A percentile compares a stretch with the other conserved stretches of the same genome.
phyloP scores from a whole-genome alignment of 1,140 invertebrate species.

The Drosophila kohkoa region DNA sequence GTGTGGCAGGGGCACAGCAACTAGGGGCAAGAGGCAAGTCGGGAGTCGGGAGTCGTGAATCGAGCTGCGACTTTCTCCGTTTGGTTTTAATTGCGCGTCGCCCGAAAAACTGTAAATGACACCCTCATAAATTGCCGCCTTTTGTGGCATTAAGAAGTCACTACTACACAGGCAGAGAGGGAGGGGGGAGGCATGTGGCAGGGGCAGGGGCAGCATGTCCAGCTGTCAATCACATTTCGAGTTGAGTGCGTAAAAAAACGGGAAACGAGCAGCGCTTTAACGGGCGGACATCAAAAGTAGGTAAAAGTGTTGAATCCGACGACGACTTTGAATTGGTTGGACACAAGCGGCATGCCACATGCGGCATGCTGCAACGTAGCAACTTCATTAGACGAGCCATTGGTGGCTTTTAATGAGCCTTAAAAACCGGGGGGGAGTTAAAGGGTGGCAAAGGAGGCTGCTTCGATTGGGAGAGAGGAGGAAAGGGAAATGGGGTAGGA shows the following conservation, averaged over 20 bases:
- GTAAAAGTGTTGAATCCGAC: background rate
- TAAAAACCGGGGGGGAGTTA: no score
- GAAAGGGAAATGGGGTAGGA: no score
- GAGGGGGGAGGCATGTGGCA: background rate
- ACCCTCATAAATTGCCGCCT: conserved; percentile 63
- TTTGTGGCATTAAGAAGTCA: conserved; percentile 35
- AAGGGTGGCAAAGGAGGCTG: background rate
- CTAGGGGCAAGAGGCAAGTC: conserved; percentile 21
- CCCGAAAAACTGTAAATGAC: conserved; percentile 52
- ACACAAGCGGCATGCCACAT: background rate
- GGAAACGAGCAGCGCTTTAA: conserved; percentile 72
- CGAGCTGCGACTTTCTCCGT: conserved; percentile 35
- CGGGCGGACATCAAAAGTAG: conserved; percentile 50
- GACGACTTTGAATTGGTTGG: no score
- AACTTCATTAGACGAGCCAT: conserved; percentile 60
- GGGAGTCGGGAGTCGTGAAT: no score
- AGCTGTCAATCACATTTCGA: conserved; percentile 71
- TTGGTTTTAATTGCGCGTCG: conserved; percentile 64
- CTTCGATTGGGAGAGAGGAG: conserved; percentile 1
- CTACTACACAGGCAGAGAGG: background rate
- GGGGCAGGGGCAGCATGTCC: conserved; percentile 37
- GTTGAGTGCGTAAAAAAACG: conserved; percentile 58
- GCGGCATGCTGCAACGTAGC: background rate
- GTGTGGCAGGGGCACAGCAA: background rate
- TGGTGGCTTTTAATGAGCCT: conserved; percentile 68